Base-by-base conservation (phyloP, 92 coral and sea anemone genomes). In the Porites rus region DNA sequence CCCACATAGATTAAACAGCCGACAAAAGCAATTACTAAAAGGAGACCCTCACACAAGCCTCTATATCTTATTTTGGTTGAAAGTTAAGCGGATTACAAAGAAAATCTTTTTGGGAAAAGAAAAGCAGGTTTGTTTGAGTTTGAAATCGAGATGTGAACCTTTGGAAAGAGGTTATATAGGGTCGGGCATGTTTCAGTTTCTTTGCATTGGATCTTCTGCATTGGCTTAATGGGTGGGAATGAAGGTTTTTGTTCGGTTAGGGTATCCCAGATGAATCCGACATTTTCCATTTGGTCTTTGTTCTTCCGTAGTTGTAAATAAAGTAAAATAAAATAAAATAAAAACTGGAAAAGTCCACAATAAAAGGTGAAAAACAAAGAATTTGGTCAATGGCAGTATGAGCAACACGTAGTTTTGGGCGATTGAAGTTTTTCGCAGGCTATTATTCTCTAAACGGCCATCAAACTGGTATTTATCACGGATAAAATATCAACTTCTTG, bases 1-100 rank as follows among this genome's bases (percentile, higher is more conserved):
- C 88, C 82, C 88, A 75, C 83, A 76, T 68, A 51, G 82, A 67
- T 74, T 73, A 83, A 51, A 73, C 80, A 83, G 52, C 65, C 73
- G 80, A 75, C 62, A 73, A 22, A 83, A 73, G 51, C 46, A 65
- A 73, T 61, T 83, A 61, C 50, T 65, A 62, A 22, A 46, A 73
- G 79, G 73, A 24, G 21, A 53, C 19, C 43, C 54, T 63, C 63
- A 6, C 13, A 17, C 25, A 11, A 50, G 50, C 28, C 62, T 62
- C 53, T 50, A 16, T 13, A 59, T 54, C 77, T 52, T 67, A 73
- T 63, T 60, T 69, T 69, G 16, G 61, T 56, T 43, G 53, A n/a
- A 56, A 9, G 14, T 74, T 74, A 51, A 51, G 20, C 59, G 51
- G 60, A 72, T n/a, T 72, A 51, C 60, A 1, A 50, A 17, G 68